Percentiles rank a stretch among this genome's conserved stretches.
Conservation (phyloP, 2,888 invertebrate genomes). For the Nezara viridula region DNA sequence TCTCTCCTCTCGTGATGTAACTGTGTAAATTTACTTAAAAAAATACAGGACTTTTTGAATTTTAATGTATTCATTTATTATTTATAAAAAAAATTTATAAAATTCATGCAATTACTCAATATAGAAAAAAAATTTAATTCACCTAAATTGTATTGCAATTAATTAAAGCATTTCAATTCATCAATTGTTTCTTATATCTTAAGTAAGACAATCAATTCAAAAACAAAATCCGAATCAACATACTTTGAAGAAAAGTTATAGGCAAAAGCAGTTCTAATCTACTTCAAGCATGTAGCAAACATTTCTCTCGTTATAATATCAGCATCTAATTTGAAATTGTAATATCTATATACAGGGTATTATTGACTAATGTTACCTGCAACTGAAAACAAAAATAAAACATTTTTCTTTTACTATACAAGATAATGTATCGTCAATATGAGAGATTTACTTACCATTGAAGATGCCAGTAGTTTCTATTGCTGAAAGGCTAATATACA, state of each 20-base stretch:
- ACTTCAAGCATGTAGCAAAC: neutral
- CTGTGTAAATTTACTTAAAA: too few relatives aligned
- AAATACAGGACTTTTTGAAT: too few relatives aligned
- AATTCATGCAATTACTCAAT: too few relatives aligned
- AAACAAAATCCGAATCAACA: neutral
- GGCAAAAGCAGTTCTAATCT: constrained; percentile 43
- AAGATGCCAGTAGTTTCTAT: neutral
- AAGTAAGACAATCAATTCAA: neutral
- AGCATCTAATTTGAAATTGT: neutral
- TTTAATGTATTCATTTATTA: too few relatives aligned
- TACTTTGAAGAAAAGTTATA: constrained; percentile 10
- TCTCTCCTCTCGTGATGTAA: too few relatives aligned
- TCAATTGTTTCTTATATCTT: neutral
- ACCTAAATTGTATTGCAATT: neutral
- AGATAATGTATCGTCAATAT: neutral
- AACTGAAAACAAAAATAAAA: constrained; percentile 29
- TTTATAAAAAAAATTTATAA: too few relatives aligned
- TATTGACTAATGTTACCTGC: constrained; percentile 37
- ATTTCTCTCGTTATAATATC: constrained; percentile 26
- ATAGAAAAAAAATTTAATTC: too few relatives aligned
- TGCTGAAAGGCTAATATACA: neutral
- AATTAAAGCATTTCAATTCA: neutral
- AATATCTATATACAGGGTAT: constrained; percentile 43
- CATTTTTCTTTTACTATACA: neutral
- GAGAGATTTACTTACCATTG: neutral